These are phyloP conservation scores for Crypturellus undulatus DNA, from an alignment of 2,113 vertebrate species.

Conservation along the genomic window DNA sequence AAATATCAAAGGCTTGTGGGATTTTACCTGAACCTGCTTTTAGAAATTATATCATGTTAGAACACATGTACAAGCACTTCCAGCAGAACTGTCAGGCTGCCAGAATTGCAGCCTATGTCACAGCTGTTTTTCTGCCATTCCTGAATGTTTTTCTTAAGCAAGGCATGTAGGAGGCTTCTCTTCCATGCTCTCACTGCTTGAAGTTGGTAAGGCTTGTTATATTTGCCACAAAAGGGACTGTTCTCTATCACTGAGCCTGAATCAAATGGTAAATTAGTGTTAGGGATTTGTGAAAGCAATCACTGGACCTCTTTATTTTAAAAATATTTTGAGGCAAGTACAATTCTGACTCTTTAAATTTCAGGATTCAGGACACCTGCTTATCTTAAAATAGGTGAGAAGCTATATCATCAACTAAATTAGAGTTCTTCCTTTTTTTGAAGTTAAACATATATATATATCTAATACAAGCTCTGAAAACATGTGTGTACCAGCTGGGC, in stretches of 20 bases:
- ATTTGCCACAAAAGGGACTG: background rate
- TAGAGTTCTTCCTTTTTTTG: background rate
- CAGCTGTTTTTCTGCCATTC: background rate
- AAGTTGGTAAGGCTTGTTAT: background rate
- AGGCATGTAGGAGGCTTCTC: background rate
- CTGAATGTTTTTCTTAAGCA: background rate
- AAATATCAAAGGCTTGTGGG: background rate
- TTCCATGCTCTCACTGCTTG: background rate
- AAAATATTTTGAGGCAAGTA: background rate
- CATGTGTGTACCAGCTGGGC: background rate
- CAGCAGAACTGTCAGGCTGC: background rate
- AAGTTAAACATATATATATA: background rate
- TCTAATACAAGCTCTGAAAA: background rate
- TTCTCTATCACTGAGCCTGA: background rate
- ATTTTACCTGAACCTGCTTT: background rate
- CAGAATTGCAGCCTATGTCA: background rate
- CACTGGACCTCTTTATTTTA: background rate
- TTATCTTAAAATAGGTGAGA: background rate
- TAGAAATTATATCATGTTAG: background rate
- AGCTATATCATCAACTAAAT: background rate
- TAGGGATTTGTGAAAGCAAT: background rate
- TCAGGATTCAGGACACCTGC: background rate
- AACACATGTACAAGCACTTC: background rate
- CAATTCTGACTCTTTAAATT: background rate
- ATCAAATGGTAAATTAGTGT: background rate